phyloP scores from a whole-genome alignment of 1,140 invertebrate species.

The Centruroides sculpturatus region DNA sequence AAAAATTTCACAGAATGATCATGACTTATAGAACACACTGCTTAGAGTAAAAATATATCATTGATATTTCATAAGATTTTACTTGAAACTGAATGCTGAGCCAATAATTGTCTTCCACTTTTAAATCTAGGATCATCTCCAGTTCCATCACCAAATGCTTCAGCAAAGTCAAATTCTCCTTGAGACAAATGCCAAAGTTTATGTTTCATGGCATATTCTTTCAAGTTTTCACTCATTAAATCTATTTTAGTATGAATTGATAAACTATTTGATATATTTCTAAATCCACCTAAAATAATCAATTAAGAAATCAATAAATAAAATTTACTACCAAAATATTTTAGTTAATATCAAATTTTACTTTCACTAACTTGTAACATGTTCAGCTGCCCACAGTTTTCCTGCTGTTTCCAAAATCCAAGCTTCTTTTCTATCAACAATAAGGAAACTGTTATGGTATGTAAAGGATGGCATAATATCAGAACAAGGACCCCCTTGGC shows the following conservation, averaged over 20 bases:
- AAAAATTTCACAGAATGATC: too few species aligned
- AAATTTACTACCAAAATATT: too few species aligned
- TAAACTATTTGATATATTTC: constrained; percentile 54
- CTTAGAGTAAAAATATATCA: too few species aligned
- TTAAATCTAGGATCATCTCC: constrained; percentile 24
- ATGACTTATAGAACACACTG: too few species aligned
- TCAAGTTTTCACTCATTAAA: constrained; percentile 43
- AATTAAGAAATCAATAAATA: too few species aligned
- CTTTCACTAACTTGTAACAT: not conserved
- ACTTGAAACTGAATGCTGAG: constrained; percentile 22
- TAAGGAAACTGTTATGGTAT: constrained; percentile 52
- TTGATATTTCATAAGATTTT: too few species aligned
- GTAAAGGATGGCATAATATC: constrained; percentile 36
- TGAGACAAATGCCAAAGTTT: constrained; percentile 45
- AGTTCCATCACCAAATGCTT: constrained; percentile 21
- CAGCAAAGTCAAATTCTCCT: constrained; percentile 28
- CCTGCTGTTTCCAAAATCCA: constrained; percentile 59
- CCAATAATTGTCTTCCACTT: constrained; percentile 36
- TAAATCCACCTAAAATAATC: constrained; percentile 1
- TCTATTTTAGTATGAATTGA: constrained; percentile 55
- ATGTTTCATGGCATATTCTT: constrained; percentile 41
- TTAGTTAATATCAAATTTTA: too few species aligned
- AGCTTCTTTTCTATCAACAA: constrained; percentile 44
- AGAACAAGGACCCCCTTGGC: constrained; percentile 54
- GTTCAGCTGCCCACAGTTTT: constrained; percentile 56